These are phyloP conservation scores for Drosophila sp. DNA, from an alignment of 1,140 invertebrate genomes.

Conservation along the genomic window DNA sequence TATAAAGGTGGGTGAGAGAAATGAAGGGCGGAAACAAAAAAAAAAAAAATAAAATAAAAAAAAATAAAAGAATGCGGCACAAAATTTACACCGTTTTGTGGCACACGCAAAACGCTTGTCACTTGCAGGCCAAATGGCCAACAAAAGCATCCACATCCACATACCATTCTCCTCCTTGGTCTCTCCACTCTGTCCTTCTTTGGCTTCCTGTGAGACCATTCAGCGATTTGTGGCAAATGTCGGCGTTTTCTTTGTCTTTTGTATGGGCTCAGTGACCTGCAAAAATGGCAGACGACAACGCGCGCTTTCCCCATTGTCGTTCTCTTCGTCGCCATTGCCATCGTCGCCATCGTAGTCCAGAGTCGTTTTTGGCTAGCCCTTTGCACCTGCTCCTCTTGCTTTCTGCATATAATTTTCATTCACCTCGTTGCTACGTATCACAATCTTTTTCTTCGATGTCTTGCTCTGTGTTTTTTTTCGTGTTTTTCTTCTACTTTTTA, in stretches of 20 bases:
- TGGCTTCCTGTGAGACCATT: conserved; percentile 44
- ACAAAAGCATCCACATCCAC: conserved; percentile 45
- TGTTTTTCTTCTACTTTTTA: neutral
- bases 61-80: conserved; percentile 11
- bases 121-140: conserved; percentile 68
- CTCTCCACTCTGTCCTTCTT: neutral
- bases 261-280: conserved; percentile 78
- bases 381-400: conserved; percentile 9
- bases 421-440: conserved; percentile 10
- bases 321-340: conserved; percentile 11
- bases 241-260: conserved; percentile 70
- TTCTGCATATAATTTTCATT: conserved; percentile 20
- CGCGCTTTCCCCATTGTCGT: conserved; percentile 53
- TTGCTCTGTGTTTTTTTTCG: neutral
- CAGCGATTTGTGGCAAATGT: conserved; percentile 79
- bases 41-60: neutral
- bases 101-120: conserved; percentile 78
- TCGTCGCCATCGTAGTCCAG: neutral
- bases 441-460: conserved; percentile 12
- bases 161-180: neutral
- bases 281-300: conserved; percentile 71
- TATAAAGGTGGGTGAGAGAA: neutral
- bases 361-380: neutral
- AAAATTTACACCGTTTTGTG: conserved; percentile 72
- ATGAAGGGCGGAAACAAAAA: too few species aligned